These are phyloP conservation scores for Alca torda DNA, from an alignment of 2,797 vertebrate genomes.

Conservation along the genomic window DNA sequence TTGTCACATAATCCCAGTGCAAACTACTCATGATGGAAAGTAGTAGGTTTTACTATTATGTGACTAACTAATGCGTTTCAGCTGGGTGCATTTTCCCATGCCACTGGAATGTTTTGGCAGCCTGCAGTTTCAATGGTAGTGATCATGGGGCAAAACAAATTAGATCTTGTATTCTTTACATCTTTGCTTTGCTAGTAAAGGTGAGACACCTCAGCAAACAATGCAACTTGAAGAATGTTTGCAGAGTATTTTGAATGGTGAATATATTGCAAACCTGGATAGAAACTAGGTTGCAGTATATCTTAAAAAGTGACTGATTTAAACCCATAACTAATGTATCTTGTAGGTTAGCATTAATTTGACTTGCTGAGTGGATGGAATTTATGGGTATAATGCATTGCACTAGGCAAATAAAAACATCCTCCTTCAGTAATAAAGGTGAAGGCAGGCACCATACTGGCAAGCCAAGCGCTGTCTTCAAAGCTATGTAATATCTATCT, in stretches of 20 bases:
- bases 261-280: slow-evolving; percentile 76
- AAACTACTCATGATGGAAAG: background rate
- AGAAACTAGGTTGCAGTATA: slow-evolving; percentile 73
- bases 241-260: slow-evolving; percentile 50
- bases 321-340: slow-evolving; percentile 77
- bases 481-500: background rate
- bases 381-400: slow-evolving; percentile 77
- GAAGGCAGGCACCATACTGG: slow-evolving; percentile 60
- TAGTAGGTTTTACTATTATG: slow-evolving; percentile 14
- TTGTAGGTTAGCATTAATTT: slow-evolving; percentile 80
- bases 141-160: slow-evolving; percentile 57
- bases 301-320: slow-evolving; percentile 79
- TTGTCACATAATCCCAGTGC: slow-evolving; percentile 5
- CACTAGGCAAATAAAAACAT: slow-evolving; percentile 78
- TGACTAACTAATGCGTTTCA: slow-evolving; percentile 42
- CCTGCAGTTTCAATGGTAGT: slow-evolving; percentile 1
- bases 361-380: slow-evolving; percentile 79
- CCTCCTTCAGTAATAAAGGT: slow-evolving; percentile 74
- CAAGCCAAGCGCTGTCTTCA: slow-evolving; percentile 60
- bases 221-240: slow-evolving; percentile 71
- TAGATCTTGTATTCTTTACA: slow-evolving; percentile 59
- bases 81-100: slow-evolving; percentile 40
- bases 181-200: slow-evolving; percentile 57
- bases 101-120: slow-evolving; percentile 31
- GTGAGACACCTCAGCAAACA: slow-evolving; percentile 72